phyloP scores from a whole-genome alignment of 2,113 vertebrate genomes.

The Labeo catla region DNA sequence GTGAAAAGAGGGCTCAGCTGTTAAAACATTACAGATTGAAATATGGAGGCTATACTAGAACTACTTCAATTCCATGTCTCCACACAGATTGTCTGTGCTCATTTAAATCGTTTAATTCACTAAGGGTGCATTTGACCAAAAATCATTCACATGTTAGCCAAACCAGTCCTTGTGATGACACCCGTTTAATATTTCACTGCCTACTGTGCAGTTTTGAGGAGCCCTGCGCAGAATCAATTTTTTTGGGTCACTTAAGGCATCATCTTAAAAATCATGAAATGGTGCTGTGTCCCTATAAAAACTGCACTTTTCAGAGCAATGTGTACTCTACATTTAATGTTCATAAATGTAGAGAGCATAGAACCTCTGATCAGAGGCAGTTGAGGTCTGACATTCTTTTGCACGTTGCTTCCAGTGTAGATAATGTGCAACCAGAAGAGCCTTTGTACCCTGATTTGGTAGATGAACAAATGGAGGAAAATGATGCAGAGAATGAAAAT shows the following conservation, averaged over 20 bases:
- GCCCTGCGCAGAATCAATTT: not conserved
- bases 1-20: constrained; percentile 3
- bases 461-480: not conserved
- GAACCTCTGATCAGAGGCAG: not conserved
- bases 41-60: constrained; percentile 6
- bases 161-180: not conserved
- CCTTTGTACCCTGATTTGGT: not conserved
- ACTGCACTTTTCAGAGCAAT: not conserved
- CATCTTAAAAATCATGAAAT: not conserved
- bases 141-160: not conserved
- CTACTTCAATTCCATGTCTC: not conserved
- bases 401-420: not conserved
- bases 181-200: constrained; percentile 1
- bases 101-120: constrained; percentile 29
- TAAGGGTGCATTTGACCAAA: not conserved
- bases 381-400: not conserved
- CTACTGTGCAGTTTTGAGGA: not conserved
- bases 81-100: constrained; percentile 19
- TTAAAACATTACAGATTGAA: constrained; percentile 22
- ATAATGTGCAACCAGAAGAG: not conserved
- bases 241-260: not conserved
- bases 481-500: not conserved
- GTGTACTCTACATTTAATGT: not conserved
- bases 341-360: not conserved
- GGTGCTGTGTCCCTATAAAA: not conserved